These are phyloP conservation scores for Polylopha cassiicola DNA, from an alignment of 2,888 invertebrate genomes.

Conservation along the genomic window DNA sequence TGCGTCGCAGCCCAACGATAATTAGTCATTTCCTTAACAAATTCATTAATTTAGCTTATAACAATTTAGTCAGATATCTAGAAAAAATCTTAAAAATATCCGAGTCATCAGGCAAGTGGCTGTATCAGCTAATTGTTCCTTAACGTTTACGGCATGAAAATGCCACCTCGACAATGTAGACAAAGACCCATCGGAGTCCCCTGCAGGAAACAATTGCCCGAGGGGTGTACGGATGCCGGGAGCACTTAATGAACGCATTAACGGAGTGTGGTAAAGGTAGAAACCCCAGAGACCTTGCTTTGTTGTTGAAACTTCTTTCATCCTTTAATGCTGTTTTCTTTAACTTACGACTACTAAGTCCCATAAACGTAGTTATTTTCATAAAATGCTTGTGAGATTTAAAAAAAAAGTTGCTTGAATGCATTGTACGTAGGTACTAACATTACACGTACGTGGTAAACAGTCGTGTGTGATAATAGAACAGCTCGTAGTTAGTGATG, in stretches of 20 bases:
- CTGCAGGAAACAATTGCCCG: slow-evolving; percentile 54
- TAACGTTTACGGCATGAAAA: slow-evolving; percentile 14
- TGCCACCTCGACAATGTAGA: slow-evolving; percentile 58
- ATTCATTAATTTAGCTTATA: slow-evolving; percentile 7
- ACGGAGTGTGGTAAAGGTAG: slow-evolving; percentile 51
- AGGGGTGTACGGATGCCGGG: slow-evolving; percentile 66
- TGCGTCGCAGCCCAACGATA: slow-evolving; percentile 24
- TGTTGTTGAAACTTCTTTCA: no score
- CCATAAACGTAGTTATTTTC: no score
- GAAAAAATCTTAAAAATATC: no score
- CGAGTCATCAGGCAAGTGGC: no score
- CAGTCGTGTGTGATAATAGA: no score
- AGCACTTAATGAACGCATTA: slow-evolving; percentile 72
- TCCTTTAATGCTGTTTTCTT: no score
- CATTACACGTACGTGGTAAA: no score
- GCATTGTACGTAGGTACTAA: no score
- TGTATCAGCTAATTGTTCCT: slow-evolving; percentile 9
- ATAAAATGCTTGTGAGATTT: no score
- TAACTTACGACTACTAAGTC: no score
- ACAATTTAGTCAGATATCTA: no score
- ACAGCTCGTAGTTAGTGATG: slow-evolving; percentile 8
- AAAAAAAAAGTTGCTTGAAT: no score
- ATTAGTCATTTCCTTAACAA: slow-evolving; percentile 19
- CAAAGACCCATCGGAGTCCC: slow-evolving; percentile 63
- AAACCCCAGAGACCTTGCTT: slow-evolving; percentile 47